Evolutionary conservation across 2,888 invertebrate genomes (phyloP).

Genomic region (Brassicogethes aeneus): DNA sequence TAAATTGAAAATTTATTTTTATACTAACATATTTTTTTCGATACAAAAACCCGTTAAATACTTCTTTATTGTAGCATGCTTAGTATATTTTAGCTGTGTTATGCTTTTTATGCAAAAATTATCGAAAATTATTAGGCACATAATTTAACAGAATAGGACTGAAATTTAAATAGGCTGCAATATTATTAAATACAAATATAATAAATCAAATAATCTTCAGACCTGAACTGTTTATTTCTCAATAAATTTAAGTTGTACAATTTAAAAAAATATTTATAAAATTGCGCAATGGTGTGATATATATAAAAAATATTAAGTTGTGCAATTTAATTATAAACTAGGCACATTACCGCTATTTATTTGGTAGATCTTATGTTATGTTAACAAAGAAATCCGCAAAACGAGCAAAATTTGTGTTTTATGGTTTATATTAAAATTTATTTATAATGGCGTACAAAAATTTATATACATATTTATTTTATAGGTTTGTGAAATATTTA

Average conservation of each 20-base stretch:
- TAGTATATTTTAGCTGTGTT: not conserved
- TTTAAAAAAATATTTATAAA: too few relatives aligned
- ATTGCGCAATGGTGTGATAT: too few relatives aligned
- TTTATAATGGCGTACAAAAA: too few relatives aligned
- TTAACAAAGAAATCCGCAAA: too few relatives aligned
- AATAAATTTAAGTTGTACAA: not conserved
- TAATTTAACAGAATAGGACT: constrained; percentile 1
- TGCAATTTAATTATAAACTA: not conserved
- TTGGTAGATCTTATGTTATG: too few relatives aligned
- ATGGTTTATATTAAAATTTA: too few relatives aligned
- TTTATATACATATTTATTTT: too few relatives aligned
- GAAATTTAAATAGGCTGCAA: not conserved
- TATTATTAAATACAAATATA: too few relatives aligned
- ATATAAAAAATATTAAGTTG: not conserved
- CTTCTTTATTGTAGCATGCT: not conserved
- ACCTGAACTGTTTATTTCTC: not conserved
- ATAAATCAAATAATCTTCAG: not conserved
- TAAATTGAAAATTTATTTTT: not conserved
- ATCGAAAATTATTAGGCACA: not conserved
- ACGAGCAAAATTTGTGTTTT: too few relatives aligned
- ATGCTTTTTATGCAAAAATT: not conserved
- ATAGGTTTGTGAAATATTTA: too few relatives aligned
- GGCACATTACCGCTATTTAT: too few relatives aligned
- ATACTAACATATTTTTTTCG: not conserved
- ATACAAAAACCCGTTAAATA: not conserved